Evolutionary conservation across 2,888 invertebrate genomes (phyloP).

Genomic region (Trachelus tabidus): DNA sequence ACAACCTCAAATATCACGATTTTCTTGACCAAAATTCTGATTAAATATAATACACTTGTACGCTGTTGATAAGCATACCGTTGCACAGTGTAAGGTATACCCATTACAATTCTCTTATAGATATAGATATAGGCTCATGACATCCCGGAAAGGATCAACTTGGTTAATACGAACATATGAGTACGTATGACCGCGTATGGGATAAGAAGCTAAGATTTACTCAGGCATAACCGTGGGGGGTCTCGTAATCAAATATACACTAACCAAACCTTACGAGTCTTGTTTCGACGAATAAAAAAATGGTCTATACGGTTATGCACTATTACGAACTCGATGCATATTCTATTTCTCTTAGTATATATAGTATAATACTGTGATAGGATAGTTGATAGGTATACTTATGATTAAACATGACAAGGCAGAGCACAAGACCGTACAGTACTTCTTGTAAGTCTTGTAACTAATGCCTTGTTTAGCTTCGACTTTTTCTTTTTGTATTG

Average conservation of each 20-base stretch:
- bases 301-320: neutral
- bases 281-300: neutral
- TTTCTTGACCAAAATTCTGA: neutral
- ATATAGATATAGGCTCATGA: neutral
- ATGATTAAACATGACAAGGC: neutral
- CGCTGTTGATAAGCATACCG: too few relatives aligned
- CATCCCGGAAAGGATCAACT: neutral
- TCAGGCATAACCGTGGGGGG: conserved; percentile 17
- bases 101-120: neutral
- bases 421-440: neutral
- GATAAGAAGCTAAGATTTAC: conserved; percentile 10
- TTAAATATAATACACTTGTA: neutral
- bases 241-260: conserved; percentile 18
- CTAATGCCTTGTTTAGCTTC: neutral
- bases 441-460: neutral
- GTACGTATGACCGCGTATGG: neutral
- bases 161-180: neutral
- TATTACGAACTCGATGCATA: neutral
- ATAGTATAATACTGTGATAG: neutral
- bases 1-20: conserved; percentile 21
- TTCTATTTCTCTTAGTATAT: neutral
- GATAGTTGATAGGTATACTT: neutral
- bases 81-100: neutral
- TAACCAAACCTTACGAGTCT: neutral
- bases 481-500: neutral